Evolutionary conservation across 2,888 invertebrate genomes (phyloP), one percentile per base, ranked within the genome.

Genomic region (Dione juno): DNA sequence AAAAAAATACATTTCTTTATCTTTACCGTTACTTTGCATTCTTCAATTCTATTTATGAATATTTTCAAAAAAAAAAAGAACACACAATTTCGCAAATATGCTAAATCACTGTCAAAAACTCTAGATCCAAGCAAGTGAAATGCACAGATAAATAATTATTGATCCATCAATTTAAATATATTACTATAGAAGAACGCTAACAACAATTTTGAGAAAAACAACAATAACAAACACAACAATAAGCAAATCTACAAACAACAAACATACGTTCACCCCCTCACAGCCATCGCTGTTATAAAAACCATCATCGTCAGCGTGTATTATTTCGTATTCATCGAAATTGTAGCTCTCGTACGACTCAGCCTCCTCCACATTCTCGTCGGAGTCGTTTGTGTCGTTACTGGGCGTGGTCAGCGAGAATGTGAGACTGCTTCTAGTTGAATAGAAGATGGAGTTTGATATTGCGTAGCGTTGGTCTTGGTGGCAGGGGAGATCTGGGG

Each of bases 301-400:
- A 45, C 85, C 87, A 66, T 87, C 87, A 6, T 88, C 87, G 8
- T 80, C 81, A 0, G 84, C 81, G 3, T 84, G 73, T 1, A 93
- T 89, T n/a, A 92, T 88, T 43, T 92, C 93, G 50, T 90, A 93
- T 8, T 93, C 93, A 0, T 92, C 91, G 6, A 93, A 84, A 73
- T 87, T 88, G 53, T 86, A 90, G 14, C 81, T 84, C 68, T 90
- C 90, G 53, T 81, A 86, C 0, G 86, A 85, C 1, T 81, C 80
- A 0, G 92, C 93, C 66, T 92, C 90, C 73, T 92, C 93, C 0
- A 85, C 87, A 67, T 53, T 13, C 11, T 54, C 68, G 8, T 45
- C 45, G 1, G 52, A 40, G 11, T 43, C 10, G 57, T 1, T 16
- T 45, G 63, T 16, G 21, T 43, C 52, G n/a, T 43, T 66, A 3